phyloP scores from a whole-genome alignment of 2,888 invertebrate species.

The Tipula lateralis region DNA sequence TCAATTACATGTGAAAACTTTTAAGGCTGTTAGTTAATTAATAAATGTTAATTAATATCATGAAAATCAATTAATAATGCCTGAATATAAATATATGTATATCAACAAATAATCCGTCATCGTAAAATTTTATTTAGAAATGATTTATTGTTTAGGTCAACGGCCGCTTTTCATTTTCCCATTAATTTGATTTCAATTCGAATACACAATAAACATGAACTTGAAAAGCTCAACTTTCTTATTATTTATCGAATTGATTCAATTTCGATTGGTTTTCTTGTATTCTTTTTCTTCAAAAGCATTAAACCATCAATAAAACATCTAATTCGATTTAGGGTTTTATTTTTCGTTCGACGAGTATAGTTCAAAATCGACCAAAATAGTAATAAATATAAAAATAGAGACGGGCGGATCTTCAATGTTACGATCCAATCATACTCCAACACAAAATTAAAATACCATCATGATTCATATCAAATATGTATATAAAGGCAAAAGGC shows the following conservation, averaged over 20 bases:
- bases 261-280: not conserved
- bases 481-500: not conserved
- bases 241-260: not conserved
- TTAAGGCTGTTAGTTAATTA: no score
- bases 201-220: not conserved
- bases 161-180: not conserved
- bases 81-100: no score
- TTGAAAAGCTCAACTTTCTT: not conserved
- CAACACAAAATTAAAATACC: not conserved
- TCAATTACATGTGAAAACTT: no score
- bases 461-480: not conserved
- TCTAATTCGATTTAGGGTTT: not conserved
- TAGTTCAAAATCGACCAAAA: not conserved
- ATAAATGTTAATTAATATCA: no score
- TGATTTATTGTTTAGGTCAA: not conserved
- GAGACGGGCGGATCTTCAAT: not conserved
- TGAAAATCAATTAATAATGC: no score
- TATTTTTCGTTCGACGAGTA: not conserved
- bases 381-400: not conserved
- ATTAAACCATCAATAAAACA: conserved; percentile 1
- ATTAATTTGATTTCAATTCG: not conserved
- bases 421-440: not conserved
- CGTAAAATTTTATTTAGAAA: not conserved
- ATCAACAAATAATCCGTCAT: not conserved
- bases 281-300: not conserved